phyloP scores from a whole-genome alignment of 2,797 vertebrate species.

The Lophius americanus region DNA sequence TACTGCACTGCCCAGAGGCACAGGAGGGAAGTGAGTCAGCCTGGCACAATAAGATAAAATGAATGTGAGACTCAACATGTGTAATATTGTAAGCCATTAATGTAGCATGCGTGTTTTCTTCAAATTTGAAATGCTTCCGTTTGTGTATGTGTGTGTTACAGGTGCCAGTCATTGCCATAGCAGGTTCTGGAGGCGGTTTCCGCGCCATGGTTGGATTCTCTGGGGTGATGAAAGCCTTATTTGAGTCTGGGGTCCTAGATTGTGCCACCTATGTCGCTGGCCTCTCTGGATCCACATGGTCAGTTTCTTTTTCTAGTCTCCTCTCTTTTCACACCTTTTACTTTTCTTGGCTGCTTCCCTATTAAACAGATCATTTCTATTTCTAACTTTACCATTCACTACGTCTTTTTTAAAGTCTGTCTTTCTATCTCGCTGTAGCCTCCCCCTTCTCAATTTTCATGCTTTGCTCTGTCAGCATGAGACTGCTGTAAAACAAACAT shows the following conservation, averaged over 20 bases:
- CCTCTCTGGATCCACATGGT: constrained; percentile 97
- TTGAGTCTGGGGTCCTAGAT: constrained; percentile 93
- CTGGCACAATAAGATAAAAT: constrained; percentile 25
- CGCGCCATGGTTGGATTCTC: constrained; percentile 96
- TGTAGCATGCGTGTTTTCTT: not conserved
- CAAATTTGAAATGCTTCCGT: not conserved
- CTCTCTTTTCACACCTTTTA: not conserved
- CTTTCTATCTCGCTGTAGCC: constrained; percentile 6
- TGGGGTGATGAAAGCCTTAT: constrained; percentile 96
- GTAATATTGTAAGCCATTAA: constrained; percentile 16
- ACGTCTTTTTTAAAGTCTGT: not conserved
- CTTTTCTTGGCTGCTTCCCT: not conserved
- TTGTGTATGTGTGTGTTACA: constrained; percentile 57
- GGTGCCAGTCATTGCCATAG: constrained; percentile 94
- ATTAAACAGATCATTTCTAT: not conserved
- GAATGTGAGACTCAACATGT: constrained; percentile 9
- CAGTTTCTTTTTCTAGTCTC: constrained; percentile 38
- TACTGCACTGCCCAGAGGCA: not conserved
- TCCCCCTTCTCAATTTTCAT: constrained; percentile 22
- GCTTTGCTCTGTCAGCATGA: constrained; percentile 33
- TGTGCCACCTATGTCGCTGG: constrained; percentile 94
- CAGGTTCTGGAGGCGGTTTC: constrained; percentile 97
- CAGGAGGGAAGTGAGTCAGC: constrained; percentile 42
- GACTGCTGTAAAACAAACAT: constrained; percentile 25
- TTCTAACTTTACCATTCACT: not conserved